These are phyloP conservation scores for Aurelia sp. DNA, from an alignment of 30 jellyfish, hydroid and myxozoan species.

Conservation along the genomic window DNA sequence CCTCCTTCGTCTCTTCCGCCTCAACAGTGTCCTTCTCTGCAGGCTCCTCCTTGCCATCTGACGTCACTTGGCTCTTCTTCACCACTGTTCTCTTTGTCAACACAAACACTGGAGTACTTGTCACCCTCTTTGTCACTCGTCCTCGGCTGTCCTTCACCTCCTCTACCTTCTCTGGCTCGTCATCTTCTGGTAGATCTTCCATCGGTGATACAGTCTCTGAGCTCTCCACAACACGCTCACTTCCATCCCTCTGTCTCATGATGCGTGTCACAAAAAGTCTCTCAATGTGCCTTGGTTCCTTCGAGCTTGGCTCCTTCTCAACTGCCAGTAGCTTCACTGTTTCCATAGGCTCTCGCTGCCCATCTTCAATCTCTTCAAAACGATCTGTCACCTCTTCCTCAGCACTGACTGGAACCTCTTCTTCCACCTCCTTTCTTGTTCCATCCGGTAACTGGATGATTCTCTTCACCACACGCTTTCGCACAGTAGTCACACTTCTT, in stretches of 20 bases:
- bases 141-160: conserved; percentile 65
- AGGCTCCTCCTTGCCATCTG: conserved; percentile 83
- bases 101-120: conserved; percentile 67
- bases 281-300: conserved; percentile 78
- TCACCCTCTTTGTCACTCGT: conserved; percentile 65
- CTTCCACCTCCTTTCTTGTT: conserved; percentile 79
- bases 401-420: conserved; percentile 72
- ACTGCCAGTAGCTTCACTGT: conserved; percentile 1
- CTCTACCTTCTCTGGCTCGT: conserved; percentile 70
- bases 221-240: conserved; percentile 69
- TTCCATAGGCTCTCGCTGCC: not conserved
- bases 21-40: conserved; percentile 71
- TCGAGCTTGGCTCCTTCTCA: not conserved
- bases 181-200: conserved; percentile 71
- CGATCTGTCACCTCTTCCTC: conserved; percentile 36
- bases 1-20: conserved; percentile 68
- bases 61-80: conserved; percentile 66
- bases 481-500: conserved; percentile 65
- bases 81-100: conserved; percentile 61
- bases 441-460: conserved; percentile 86
- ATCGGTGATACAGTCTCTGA: conserved; percentile 84
- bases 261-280: conserved; percentile 78
- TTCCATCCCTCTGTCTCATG: conserved; percentile 81
- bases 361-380: conserved; percentile 12
- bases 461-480: conserved; percentile 76